Evolutionary conservation across 2,888 invertebrate species (phyloP).

Genomic region (Xanthorhoe designata): DNA sequence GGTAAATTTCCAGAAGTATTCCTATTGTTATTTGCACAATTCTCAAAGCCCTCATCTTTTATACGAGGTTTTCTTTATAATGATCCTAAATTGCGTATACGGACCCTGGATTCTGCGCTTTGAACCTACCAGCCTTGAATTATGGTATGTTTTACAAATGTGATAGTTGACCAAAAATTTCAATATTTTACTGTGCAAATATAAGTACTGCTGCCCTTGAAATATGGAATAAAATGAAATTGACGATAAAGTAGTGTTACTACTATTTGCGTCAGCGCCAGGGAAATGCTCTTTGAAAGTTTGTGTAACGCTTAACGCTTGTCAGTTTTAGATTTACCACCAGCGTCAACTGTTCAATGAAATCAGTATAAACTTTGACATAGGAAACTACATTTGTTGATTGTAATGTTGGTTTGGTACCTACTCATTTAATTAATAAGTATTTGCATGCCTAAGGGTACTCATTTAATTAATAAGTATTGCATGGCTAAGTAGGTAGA

Average conservation of each 20-base stretch:
- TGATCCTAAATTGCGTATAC: background rate
- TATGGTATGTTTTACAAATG: background rate
- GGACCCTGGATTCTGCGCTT: background rate
- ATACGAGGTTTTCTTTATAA: constrained; percentile 5
- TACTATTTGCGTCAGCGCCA: constrained; percentile 5
- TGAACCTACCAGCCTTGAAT: constrained; percentile 2
- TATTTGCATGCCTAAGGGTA: too few relatives aligned
- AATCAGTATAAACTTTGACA: too few relatives aligned
- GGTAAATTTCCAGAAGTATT: constrained; percentile 12
- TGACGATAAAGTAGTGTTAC: background rate
- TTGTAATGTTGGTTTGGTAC: too few relatives aligned
- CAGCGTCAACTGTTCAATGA: too few relatives aligned
- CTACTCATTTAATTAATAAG: too few relatives aligned
- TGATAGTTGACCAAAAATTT: background rate
- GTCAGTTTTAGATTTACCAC: constrained; percentile 3
- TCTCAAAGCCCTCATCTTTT: constrained; percentile 13
- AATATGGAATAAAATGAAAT: background rate
- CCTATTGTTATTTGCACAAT: constrained; percentile 17
- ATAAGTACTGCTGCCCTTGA: background rate
- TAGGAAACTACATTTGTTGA: too few relatives aligned
- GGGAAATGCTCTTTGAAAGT: constrained; percentile 1
- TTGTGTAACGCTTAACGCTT: background rate
- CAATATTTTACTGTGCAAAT: background rate
- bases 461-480: too few relatives aligned
- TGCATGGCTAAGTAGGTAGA: too few relatives aligned